Evolutionary conservation across 2,113 vertebrate species (phyloP), one percentile per base, ranked within the genome.

Genomic region (Tychaedon coryphoeus): DNA sequence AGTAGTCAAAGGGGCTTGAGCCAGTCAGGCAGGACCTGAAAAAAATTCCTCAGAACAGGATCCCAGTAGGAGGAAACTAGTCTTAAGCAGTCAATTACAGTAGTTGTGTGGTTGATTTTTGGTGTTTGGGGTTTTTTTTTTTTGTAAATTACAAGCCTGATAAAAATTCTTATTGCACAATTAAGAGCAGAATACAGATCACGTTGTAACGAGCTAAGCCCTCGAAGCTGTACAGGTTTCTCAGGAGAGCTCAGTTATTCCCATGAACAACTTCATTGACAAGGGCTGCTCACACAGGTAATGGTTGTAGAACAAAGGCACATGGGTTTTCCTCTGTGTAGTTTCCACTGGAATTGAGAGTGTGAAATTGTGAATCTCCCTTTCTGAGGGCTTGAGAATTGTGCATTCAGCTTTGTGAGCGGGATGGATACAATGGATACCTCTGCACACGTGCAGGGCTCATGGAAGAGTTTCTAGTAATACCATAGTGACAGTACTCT

Each of bases 221-320:
- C 83, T 72, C 0, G 0, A 26, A 88, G 58, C 42, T 3, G 40
- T 20, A 5, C 14, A 9, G 79, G 4, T 90, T 88, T 76, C 74
- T 83, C 74, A 42, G 79, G 20, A 56, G 67, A 71, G 31, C 25
- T 92, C 34, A 61, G 0, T 77, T 71, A 64, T 24, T 60, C 43
- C 56, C 0, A 0, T 64, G 19, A 65, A 18, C 34, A 40, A 19
- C 23, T 62, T 64, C 43, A n/a, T 3, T 60, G 71, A 19, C 14
- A 10, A 9, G 75, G 72, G n/a, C 38, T 60, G 65, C 61, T 74
- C 60, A 17, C 23, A 3, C 3, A 3, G 69, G 31, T 53, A 16
- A 7, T 9, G 5, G 12, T 4, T 85, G 53, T 64, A 56, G 50
- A 60, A 24, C 1, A 10, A 31, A 53, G 50, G 28, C 42, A 6